Percentiles rank a stretch among this genome's conserved stretches.
Evolutionary conservation across 2,113 vertebrate species (phyloP).

Genomic region (Antechinus stuartii): DNA sequence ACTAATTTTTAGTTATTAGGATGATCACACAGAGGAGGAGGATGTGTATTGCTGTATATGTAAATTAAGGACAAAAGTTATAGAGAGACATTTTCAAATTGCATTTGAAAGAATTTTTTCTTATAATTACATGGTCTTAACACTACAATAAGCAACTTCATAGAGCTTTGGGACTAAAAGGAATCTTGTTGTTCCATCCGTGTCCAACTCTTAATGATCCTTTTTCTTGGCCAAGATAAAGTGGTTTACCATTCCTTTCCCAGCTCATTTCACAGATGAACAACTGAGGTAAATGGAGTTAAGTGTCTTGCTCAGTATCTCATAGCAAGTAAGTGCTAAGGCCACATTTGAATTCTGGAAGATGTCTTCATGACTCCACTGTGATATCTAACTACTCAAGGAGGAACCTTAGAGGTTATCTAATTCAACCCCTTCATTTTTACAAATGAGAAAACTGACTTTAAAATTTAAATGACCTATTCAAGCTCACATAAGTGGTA

Average conservation of each 20-base stretch:
- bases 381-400: neutral
- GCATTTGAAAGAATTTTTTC: neutral
- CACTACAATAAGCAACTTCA: neutral
- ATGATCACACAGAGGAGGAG: neutral
- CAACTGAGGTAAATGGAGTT: neutral
- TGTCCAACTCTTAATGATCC: neutral
- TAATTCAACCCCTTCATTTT: neutral
- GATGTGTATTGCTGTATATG: neutral
- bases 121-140: neutral
- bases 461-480: neutral
- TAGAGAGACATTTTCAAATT: neutral
- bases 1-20: neutral
- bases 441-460: neutral
- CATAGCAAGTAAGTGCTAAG: neutral
- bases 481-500: neutral
- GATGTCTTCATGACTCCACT: neutral
- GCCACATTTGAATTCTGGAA: neutral
- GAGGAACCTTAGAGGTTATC: neutral
- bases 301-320: neutral
- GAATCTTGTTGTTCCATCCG: neutral
- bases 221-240: neutral
- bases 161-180: neutral
- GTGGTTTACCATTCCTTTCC: neutral
- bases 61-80: neutral
- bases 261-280: neutral